Evolutionary conservation across 2,888 invertebrate genomes (phyloP).

Genomic region (Sialis fuliginosa): DNA sequence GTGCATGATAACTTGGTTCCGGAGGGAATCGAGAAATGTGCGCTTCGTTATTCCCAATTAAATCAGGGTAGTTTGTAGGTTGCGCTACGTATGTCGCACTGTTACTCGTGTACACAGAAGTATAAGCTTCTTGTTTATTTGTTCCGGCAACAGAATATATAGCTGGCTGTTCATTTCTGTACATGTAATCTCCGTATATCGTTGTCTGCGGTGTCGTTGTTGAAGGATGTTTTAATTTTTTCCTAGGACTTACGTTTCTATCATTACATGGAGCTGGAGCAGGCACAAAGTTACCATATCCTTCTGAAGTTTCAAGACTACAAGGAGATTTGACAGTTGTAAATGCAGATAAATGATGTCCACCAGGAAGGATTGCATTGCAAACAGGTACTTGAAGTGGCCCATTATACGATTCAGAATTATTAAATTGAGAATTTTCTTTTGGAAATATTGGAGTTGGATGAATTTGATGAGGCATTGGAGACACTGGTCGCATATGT

Average conservation of each 20-base stretch:
- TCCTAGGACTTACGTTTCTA: slow-evolving; percentile 30
- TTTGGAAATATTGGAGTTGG: slow-evolving; percentile 10
- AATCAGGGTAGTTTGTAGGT: slow-evolving; percentile 46
- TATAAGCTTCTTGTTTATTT: slow-evolving; percentile 50
- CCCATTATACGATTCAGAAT: slow-evolving; percentile 31
- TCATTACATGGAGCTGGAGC: slow-evolving; percentile 32
- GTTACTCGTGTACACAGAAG: slow-evolving; percentile 56
- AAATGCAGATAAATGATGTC: slow-evolving; percentile 34
- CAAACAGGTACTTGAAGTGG: slow-evolving; percentile 15
- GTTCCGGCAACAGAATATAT: slow-evolving; percentile 60
- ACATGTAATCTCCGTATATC: slow-evolving; percentile 25
- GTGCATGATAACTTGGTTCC: slow-evolving; percentile 37
- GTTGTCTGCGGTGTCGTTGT: slow-evolving; percentile 18
- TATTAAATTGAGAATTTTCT: slow-evolving; percentile 25
- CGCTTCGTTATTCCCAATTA: slow-evolving; percentile 37
- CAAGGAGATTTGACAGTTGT: slow-evolving; percentile 33
- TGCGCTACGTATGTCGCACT: slow-evolving; percentile 40
- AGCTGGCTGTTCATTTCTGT: slow-evolving; percentile 38
- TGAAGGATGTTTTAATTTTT: slow-evolving; percentile 20
- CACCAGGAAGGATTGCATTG: slow-evolving; percentile 23
- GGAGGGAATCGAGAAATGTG: slow-evolving; percentile 30
- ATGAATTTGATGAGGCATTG: slow-evolving; percentile 10
- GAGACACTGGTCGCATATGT: slow-evolving; percentile 10
- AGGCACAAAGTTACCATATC: slow-evolving; percentile 31
- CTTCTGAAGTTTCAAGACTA: slow-evolving; percentile 26